Base-by-base conservation (phyloP, 2,113 vertebrate genomes). In the Reinhardtius hippoglossoides region DNA sequence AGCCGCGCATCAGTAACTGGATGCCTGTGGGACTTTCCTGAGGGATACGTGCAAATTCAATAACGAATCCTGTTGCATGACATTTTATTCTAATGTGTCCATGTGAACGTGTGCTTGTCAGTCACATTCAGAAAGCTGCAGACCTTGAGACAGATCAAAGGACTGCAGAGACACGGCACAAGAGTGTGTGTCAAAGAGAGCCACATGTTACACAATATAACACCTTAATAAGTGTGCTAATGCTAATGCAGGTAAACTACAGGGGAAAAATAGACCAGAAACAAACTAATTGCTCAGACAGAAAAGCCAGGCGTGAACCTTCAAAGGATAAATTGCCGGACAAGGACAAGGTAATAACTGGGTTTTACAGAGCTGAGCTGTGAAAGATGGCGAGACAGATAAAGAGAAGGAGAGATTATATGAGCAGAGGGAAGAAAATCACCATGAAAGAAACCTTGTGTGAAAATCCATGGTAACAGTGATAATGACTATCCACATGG, bases 391-490 rank as follows among this genome's bases (percentile, higher is more conserved):
- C 6, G 31, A 31, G 31, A 31, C 31, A 31, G 31, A 82, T 67
- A 83, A 81, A 85, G 55, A 84, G 71, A 2, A 37, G 31, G 31
- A 7, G 44, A 72, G 26, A 62, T 61, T 67, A 54, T n/a, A 54
- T 54, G 50, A 66, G 48, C 15, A 18, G 46, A 50, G 31, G 31
- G 31, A 31, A 31, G 46, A 70, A 74, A 85, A 55, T 67, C 46
- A 67, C 67, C 71, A 75, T 70, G 60, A 90, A 89, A 80, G 63
- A 66, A 87, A 84, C 76, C 65, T 59, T 40, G 52, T 72, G 44
- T 73, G 50, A 56, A 86, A 92, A 85, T 87, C 85, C 72, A 88
- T 84, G 81, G 82, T 76, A 89, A 90, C 85, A 75, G 79, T 80
- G 64, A 78, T 77, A 84, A 89, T 83, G 67, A 83, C 48, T 80